Percentiles rank a stretch among this genome's conserved stretches.
phyloP scores from a whole-genome alignment of 2,888 invertebrate species.

The Drepana falcataria region DNA sequence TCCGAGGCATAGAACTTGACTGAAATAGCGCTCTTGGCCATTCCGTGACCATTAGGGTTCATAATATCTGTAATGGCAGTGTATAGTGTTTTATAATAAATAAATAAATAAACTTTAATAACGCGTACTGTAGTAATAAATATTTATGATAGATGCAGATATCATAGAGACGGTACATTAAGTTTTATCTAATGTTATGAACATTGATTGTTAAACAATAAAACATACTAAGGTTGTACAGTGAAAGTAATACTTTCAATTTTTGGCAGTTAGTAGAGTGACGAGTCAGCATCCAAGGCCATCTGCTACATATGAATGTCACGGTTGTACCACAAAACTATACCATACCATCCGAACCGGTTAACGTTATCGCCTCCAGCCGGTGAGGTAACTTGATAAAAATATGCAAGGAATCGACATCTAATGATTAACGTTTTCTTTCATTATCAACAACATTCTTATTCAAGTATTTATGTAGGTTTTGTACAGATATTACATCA shows the following conservation, averaged over 20 bases:
- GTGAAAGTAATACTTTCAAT: slow-evolving; percentile 39
- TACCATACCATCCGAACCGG: slow-evolving; percentile 26
- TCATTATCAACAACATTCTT: background rate
- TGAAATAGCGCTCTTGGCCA: too few species aligned
- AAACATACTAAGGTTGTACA: slow-evolving; percentile 6
- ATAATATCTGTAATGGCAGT: too few species aligned
- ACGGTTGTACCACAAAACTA: slow-evolving; percentile 28
- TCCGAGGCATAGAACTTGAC: too few species aligned
- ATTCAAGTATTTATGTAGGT: background rate
- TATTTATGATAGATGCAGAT: too few species aligned
- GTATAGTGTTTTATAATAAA: too few species aligned
- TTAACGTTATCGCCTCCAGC: slow-evolving; percentile 16
- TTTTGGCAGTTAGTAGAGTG: slow-evolving; percentile 27
- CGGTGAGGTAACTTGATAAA: slow-evolving; percentile 5
- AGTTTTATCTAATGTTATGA: too few species aligned
- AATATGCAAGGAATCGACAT: slow-evolving; percentile 1
- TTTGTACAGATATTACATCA: background rate
- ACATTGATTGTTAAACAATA: too few species aligned
- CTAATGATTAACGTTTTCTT: background rate
- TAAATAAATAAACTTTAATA: too few species aligned
- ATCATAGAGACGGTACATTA: too few species aligned
- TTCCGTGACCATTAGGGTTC: too few species aligned
- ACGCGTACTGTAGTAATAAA: too few species aligned
- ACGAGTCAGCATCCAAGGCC: slow-evolving; percentile 39
- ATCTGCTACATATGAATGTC: slow-evolving; percentile 28